A percentile compares a stretch with the other conserved stretches of the same genome.
Conservation (phyloP, 1,140 invertebrate genomes). For the Mycetomoellerius zeteki region DNA sequence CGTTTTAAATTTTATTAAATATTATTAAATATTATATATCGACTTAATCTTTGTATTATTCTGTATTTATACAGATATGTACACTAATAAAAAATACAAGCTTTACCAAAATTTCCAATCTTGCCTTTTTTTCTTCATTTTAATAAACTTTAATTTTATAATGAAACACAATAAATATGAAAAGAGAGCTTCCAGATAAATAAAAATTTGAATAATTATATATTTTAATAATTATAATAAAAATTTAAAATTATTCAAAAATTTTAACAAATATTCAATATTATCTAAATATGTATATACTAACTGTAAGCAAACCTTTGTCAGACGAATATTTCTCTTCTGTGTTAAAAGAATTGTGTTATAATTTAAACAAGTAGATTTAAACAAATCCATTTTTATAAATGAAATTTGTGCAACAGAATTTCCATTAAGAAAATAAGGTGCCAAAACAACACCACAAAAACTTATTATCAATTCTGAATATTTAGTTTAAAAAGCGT, state of each 20-base stretch:
- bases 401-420: conserved; percentile 37
- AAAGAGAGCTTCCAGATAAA: conserved; percentile 38
- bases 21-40: conserved; percentile 2
- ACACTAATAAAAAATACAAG: conserved; percentile 2
- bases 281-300: neutral
- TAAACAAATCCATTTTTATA: conserved; percentile 19
- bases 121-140: conserved; percentile 71
- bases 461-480: conserved; percentile 28
- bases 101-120: neutral
- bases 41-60: conserved; percentile 5
- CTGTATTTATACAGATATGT: neutral
- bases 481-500: conserved; percentile 31
- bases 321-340: conserved; percentile 3
- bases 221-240: conserved; percentile 2
- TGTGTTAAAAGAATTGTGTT: neutral
- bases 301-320: conserved; percentile 1
- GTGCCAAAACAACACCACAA: conserved; percentile 49
- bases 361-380: conserved; percentile 35
- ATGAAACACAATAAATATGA: conserved; percentile 76
- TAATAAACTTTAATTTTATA: conserved; percentile 77
- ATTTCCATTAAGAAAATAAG: conserved; percentile 32
- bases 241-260: neutral
- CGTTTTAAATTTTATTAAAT: conserved; percentile 37
- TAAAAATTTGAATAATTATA: neutral
- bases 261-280: conserved; percentile 15